Base-by-base conservation (phyloP, 2,797 vertebrate genomes). In the Sebastes itinus region DNA sequence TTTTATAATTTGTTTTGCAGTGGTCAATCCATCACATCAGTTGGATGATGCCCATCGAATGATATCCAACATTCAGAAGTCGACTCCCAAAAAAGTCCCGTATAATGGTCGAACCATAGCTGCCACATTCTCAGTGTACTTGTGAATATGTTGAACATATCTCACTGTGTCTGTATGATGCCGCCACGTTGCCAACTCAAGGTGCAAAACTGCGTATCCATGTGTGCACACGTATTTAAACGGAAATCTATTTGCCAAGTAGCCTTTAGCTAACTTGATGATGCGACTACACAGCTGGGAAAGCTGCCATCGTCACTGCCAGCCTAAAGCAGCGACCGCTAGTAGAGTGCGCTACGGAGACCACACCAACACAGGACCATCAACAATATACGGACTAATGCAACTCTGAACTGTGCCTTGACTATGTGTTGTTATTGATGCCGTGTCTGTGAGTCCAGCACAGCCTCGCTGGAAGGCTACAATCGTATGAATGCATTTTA, bases 381-480 rank as follows among this genome's bases (percentile, higher is more conserved):
- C 58, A 30, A 82, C 82, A 75, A 86, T 67, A 18, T 18, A 82
- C 25, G 30, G 78, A 92, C 83, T 87, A 67, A 92, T 93, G 92
- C 87, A 91, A 89, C 83, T 90, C 89, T 92, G 89, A 89, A 80
- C 85, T 88, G 94, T 95, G 94, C 95, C 95, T 96, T 96, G 92
- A 94, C 84, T 72, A 18, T 89, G 77, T 89, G 77, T 84, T 38
- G 62, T 86, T 71, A 27, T 46, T 30, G 65, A 78, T 80, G 84
- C 81, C 33, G 59, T 63, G 73, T 90, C 56, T 73, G 76, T 82
- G 77, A 81, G 84, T 85, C 81, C 83, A 78, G 80, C 77, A 67
- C 73, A 83, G 79, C 75, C 82, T 82, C 22, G 7, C 59, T 23
- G 58, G 54, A 72, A 49, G 77, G 73, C 69, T 54, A 30, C 32